These are phyloP conservation scores for Remorina albescens DNA, from an alignment of 2,797 vertebrate genomes.

Conservation along the genomic window DNA sequence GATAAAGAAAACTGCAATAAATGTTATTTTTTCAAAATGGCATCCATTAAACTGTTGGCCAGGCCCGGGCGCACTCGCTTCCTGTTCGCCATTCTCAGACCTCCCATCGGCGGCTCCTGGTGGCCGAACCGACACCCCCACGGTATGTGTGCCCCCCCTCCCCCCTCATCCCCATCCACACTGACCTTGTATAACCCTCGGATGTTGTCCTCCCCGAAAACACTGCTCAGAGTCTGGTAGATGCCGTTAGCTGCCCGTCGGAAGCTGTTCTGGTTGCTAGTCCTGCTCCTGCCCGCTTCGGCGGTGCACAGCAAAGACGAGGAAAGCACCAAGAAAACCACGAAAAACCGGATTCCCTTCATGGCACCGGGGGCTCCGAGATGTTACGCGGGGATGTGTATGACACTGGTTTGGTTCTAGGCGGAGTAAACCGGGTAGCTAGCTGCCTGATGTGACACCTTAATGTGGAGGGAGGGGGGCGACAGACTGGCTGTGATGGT, in stretches of 20 bases:
- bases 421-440: not conserved
- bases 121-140: not conserved
- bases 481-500: slow-evolving; percentile 24
- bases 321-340: slow-evolving; percentile 75
- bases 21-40: slow-evolving; percentile 72
- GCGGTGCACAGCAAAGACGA: slow-evolving; percentile 71
- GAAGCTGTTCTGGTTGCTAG: slow-evolving; percentile 90
- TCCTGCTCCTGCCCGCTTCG: slow-evolving; percentile 86
- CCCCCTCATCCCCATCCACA: not conserved
- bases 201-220: slow-evolving; percentile 96
- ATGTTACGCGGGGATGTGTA: not conserved
- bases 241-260: slow-evolving; percentile 89
- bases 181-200: slow-evolving; percentile 90
- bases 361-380: slow-evolving; percentile 51
- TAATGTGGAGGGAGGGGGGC: slow-evolving; percentile 2
- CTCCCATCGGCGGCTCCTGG: not conserved
- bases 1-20: slow-evolving; percentile 20
- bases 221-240: slow-evolving; percentile 90
- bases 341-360: slow-evolving; percentile 68
- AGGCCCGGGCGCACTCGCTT: slow-evolving; percentile 48
- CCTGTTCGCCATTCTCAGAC: slow-evolving; percentile 29
- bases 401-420: slow-evolving; percentile 1
- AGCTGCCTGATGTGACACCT: slow-evolving; percentile 62
- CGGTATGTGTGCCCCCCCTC: too few relatives aligned
- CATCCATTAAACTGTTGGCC: slow-evolving; percentile 52